phyloP scores from a whole-genome alignment of 1,140 invertebrate species.

The Brachionus paranguensis region DNA sequence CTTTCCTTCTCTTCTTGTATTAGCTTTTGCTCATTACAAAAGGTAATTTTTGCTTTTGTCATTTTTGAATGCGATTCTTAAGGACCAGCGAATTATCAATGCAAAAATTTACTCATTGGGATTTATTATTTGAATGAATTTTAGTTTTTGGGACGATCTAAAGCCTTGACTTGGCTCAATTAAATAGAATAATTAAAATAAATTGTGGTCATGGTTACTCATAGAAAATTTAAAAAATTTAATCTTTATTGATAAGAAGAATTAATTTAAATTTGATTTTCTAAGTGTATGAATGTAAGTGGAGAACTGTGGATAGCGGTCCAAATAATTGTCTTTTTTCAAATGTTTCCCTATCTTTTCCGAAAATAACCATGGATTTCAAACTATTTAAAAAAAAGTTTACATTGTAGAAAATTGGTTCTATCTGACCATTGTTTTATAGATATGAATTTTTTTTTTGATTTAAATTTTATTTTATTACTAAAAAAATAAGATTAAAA shows the following conservation, averaged over 20 bases:
- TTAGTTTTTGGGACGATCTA: background rate
- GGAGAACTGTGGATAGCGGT: background rate
- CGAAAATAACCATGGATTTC: background rate
- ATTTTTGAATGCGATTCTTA: background rate
- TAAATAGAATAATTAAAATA: background rate
- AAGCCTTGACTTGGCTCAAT: background rate
- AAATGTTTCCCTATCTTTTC: background rate
- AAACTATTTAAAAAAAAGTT: background rate
- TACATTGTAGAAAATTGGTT: too few species aligned
- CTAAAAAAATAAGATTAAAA: background rate
- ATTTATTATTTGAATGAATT: background rate
- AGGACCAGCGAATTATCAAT: background rate
- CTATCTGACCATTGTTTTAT: too few species aligned
- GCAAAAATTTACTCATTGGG: background rate
- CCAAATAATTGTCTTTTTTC: background rate
- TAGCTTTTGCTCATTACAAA: conserved; percentile 47
- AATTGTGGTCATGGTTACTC: background rate
- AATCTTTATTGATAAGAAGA: background rate
- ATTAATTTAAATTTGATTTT: background rate
- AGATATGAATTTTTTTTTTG: background rate
- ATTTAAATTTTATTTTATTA: background rate
- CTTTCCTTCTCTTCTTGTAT: conserved; percentile 50
- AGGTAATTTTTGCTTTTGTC: conserved; percentile 23
- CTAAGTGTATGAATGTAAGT: background rate
- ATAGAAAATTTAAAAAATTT: background rate